These are phyloP conservation scores for Tetrax tetrax DNA, from an alignment of 2,113 vertebrate species.

Conservation along the genomic window DNA sequence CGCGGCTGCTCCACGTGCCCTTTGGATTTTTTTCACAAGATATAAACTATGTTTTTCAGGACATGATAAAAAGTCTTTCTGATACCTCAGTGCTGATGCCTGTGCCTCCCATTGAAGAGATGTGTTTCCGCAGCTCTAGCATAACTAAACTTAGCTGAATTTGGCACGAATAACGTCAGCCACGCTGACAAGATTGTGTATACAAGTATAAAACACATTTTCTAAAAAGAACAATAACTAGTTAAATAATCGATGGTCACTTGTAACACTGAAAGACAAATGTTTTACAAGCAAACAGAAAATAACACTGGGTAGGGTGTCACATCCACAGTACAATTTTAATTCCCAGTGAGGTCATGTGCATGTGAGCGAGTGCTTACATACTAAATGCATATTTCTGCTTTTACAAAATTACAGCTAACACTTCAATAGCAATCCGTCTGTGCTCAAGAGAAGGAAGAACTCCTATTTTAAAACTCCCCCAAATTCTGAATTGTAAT, in stretches of 20 bases:
- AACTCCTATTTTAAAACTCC: neutral
- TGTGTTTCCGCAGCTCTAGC: neutral
- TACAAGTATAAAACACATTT: neutral
- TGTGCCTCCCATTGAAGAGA: neutral
- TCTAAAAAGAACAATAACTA: neutral
- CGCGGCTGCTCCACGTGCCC: fast-evolving
- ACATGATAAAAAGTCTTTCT: neutral
- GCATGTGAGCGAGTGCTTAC: neutral
- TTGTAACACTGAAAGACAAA: neutral
- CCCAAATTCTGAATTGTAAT: neutral
- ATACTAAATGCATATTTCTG: neutral
- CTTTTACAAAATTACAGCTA: neutral
- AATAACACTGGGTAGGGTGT: neutral
- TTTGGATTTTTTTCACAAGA: neutral
- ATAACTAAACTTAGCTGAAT: neutral
- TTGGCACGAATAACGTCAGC: neutral
- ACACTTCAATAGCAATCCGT: neutral
- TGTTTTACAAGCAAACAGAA: neutral
- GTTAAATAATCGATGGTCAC: neutral
- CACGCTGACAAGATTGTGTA: neutral
- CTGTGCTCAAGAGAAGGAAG: neutral
- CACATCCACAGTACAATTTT: neutral
- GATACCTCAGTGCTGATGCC: neutral
- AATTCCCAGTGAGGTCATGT: neutral
- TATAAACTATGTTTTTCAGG: neutral